Evolutionary conservation across 2,797 vertebrate genomes (phyloP), one percentile per base, ranked within the genome.

Genomic region (Crenichthys baileyi): DNA sequence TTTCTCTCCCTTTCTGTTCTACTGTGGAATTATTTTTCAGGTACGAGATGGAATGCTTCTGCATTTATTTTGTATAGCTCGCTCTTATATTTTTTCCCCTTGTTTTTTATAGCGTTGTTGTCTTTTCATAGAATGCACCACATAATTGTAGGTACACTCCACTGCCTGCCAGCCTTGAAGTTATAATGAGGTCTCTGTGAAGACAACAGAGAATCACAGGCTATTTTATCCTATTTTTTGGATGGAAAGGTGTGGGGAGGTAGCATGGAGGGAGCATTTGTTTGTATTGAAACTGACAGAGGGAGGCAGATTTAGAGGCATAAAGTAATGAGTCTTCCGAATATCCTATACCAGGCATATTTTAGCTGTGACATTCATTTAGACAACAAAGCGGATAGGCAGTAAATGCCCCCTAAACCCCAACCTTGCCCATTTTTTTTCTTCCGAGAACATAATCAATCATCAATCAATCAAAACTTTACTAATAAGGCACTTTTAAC

Each of bases 131-230:
- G 83, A 90, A 88, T 88, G 88, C 88, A 81, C 81, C 81, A 68
- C 84, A 85, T 93, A 93, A 94, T 95, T 94, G 91, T 92, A 94
- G 91, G 91, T 92, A 88, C 91, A 87, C 85, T 90, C 88, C 87
- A 90, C 84, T 84, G 89, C 90, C 88, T 94, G 86, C 86, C 87
- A 88, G 93, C 92, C 94, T 94, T 95, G 92, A 94, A 94, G 92
- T 95, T 95, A 93, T 95, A 95, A 95, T 95, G 95, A 96, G 94
- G 90, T 90, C 91, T 93, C 81, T 89, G 85, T 86, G 91, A 91
- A 93, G 89, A 93, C 86, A 90, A 90, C 87, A 91, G 89, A 87
- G 91, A 92, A 93, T 92, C 90, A 89, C 88, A 83, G 82, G 63
- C 82, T 90, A 89, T 94, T 94, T 92, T 84, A 94, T 95, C 91